phyloP scores from a whole-genome alignment of 2,888 invertebrate species.

The Drosophila gaucha region DNA sequence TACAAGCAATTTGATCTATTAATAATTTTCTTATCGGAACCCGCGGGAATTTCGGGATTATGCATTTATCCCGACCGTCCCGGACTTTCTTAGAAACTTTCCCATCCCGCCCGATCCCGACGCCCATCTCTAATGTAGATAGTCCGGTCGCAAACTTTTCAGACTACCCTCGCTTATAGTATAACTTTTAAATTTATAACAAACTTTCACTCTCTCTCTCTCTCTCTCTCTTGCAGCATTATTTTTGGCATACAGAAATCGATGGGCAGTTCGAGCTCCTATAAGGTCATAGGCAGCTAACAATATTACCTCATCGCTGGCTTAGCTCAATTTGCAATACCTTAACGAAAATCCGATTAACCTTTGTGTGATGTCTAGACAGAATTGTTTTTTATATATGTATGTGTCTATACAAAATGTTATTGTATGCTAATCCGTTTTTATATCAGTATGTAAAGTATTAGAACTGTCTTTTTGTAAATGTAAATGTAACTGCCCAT shows the following conservation, averaged over 20 bases:
- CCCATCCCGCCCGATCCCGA: too few relatives aligned
- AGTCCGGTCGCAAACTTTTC: too few relatives aligned
- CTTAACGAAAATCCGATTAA: constrained; percentile 25
- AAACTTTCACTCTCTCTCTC: neutral
- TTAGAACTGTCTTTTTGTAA: constrained; percentile 43
- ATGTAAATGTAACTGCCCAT: constrained; percentile 29
- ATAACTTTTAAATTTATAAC: neutral
- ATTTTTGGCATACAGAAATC: constrained; percentile 83
- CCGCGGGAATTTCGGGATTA: too few relatives aligned
- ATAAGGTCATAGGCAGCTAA: constrained; percentile 82
- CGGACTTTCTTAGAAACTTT: too few relatives aligned
- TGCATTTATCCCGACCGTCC: too few relatives aligned
- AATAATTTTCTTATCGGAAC: too few relatives aligned
- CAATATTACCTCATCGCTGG: neutral
- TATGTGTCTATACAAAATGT: neutral
- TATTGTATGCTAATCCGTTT: constrained; percentile 8
- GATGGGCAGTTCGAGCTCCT: constrained; percentile 67
- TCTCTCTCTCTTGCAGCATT: constrained; percentile 58
- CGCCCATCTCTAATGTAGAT: too few relatives aligned
- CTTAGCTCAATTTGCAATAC: constrained; percentile 38
- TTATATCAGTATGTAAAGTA: constrained; percentile 35
- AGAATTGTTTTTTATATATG: neutral
- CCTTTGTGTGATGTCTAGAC: constrained; percentile 43
- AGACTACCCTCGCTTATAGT: neutral
- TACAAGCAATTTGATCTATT: too few relatives aligned